Conservation (phyloP, 2,888 invertebrate species). For the Andrena marginata region DNA sequence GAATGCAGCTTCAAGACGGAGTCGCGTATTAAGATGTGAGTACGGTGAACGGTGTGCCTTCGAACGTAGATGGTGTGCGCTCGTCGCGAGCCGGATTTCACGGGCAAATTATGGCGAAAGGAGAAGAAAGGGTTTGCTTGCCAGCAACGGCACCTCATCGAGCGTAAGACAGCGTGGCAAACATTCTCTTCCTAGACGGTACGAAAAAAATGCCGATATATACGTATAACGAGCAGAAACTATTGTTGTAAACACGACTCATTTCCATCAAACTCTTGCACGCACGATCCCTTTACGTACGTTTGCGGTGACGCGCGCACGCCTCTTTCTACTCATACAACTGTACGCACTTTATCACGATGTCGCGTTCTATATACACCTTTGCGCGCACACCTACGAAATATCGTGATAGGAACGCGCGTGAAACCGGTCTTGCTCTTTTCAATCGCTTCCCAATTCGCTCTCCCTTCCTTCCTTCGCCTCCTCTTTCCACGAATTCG, state of each 20-base stretch:
- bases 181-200: conserved; percentile 37
- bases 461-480: conserved; percentile 5
- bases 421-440: conserved; percentile 57
- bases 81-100: conserved; percentile 27
- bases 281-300: conserved; percentile 9
- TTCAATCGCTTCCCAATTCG: conserved; percentile 13
- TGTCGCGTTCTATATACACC: conserved; percentile 8
- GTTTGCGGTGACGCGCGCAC: conserved; percentile 36
- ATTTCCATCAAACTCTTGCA: conserved; percentile 20
- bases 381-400: conserved; percentile 21
- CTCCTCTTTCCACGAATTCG: conserved; percentile 25
- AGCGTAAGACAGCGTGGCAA: conserved; percentile 30
- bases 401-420: conserved; percentile 61
- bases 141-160: conserved; percentile 35
- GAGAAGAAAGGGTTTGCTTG: conserved; percentile 54
- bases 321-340: conserved; percentile 43
- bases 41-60: conserved; percentile 47
- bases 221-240: conserved; percentile 29
- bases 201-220: conserved; percentile 38
- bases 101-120: conserved; percentile 47
- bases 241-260: conserved; percentile 43
- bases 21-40: conserved; percentile 77
- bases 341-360: conserved; percentile 33
- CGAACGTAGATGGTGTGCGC: conserved; percentile 22
- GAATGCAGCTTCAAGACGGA: conserved; percentile 74